Evolutionary conservation across 2,113 vertebrate genomes (phyloP), one percentile per base, ranked within the genome.

Genomic region (Oryzias woworae): DNA sequence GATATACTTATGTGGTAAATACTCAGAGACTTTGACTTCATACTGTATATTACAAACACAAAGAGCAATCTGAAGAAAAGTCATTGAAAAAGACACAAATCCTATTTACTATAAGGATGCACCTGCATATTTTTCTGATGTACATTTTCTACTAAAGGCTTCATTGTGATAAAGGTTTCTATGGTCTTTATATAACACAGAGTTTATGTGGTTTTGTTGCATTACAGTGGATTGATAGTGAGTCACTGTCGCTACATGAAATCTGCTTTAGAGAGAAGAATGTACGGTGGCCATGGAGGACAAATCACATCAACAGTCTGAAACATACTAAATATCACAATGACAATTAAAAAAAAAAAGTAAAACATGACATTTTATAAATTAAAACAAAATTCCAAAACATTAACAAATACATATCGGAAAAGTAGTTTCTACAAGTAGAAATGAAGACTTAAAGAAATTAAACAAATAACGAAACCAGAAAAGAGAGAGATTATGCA

Each of bases 11-110:
- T 94, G 92, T 95, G 92, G 87, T 95, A 92, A 93, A 93, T 91
- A 93, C 94, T 93, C 62, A 94, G 78, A 93, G 92, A 93, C 92
- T 86, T 75, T 88, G 88, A 92, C 94, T 96, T 96, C 95, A 88
- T 92, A 92, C 93, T 80, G 83, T 81, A 87, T 73, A 86, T 80
- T 64, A 81, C 53, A 66, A 84, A 86, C 71, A 84, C 71, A 78
- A 69, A 84, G 77, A 86, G 43, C 43, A 69, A 78, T 67, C 75
- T 62, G 83, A 83, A 77, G 74, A 82, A 71, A 43, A 81, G 78
- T 26, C 15, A 73, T 54, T 77, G 82, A 86, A 85, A 84, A 62
- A 88, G 78, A 89, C 26, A 62, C 51, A 87, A 77, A 89, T 23
- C 58, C 51, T 90, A 88, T 91, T 90, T 90, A 85, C 85, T 82